Evolutionary conservation across 1,140 invertebrate species (phyloP), one percentile per base, ranked within the genome.

Genomic region (Augochlora pura): DNA sequence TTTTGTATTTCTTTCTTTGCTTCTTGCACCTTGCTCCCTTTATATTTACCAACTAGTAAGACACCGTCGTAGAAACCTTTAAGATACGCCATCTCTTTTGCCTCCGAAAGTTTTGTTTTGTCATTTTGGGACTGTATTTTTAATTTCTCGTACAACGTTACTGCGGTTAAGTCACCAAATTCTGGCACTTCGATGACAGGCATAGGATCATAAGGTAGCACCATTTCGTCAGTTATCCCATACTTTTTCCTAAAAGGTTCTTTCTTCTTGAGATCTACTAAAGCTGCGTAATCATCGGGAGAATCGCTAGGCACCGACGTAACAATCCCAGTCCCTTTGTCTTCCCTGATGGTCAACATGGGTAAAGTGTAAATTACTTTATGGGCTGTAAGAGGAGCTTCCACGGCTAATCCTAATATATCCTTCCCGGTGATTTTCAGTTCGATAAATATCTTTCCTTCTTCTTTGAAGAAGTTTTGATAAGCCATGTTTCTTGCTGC

Each of bases 221-320:
- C 97, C 98, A 99, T 99, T 86, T 99, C 96, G 93, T 99, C 98
- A 70, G 93, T 95, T 54, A 99, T 96, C 3, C 95, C 95, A 93
- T 98, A 99, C 89, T 99, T 99, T 92, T 99, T 96, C 88, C 99
- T 94, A 27, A 99, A 95, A 7, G 97, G 94, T 90, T 96, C 95
- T 91, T 99, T 99, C 87, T 99, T 99, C 89, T 99, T 98, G 42
- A 99, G 93, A 94, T 99, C 99, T 21, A 96, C 94, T 2, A 99
- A 93, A 49, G 99, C 98, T 42, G 98, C 98, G 93, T 97, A 99
- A 93, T 99, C 99, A 94, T 99, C 99, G 2, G 99, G 99, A 5
- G 99, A 97, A 94, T 99, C 99, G 3, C 98, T 99, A 0, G 99
- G 99, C 6, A 99, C 99, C 88, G 98, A 99, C 0, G 99, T 99